Conservation (phyloP, 2,113 vertebrate genomes). For the Epinephelus lanceolatus region DNA sequence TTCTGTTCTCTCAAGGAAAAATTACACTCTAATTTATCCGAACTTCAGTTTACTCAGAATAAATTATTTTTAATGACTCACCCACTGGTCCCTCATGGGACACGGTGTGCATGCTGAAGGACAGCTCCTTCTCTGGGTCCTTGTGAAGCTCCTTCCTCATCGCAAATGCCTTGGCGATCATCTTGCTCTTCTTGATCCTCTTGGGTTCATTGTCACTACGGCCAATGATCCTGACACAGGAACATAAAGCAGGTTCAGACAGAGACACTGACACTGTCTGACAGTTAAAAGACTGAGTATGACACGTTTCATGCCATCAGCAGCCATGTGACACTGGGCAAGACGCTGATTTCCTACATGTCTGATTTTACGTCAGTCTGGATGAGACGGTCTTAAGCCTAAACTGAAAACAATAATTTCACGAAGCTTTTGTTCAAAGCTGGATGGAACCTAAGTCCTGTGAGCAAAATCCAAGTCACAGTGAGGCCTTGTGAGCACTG, state of each 20-base stretch:
- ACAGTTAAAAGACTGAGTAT: background rate
- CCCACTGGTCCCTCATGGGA: conserved; percentile 97
- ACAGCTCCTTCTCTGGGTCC: conserved; percentile 93
- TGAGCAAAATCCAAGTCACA: conserved; percentile 24
- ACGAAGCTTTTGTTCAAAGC: background rate
- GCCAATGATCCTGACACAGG: conserved; percentile 88
- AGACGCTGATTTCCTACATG: background rate
- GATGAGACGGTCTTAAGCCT: background rate
- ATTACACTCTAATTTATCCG: background rate
- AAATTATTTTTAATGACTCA: conserved; percentile 69
- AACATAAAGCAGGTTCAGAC: background rate
- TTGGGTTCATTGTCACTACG: conserved; percentile 96
- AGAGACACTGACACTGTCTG: background rate
- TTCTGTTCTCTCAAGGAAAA: background rate
- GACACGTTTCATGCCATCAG: background rate
- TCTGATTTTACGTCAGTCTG: background rate
- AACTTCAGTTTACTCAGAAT: background rate
- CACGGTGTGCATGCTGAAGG: conserved; percentile 97
- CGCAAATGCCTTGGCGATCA: conserved; percentile 99
- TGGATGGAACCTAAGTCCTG: conserved; percentile 7
- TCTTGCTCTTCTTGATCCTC: conserved; percentile 98
- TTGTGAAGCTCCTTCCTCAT: conserved; percentile 95
- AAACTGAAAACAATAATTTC: conserved; percentile 9
- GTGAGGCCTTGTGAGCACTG: conserved; percentile 10
- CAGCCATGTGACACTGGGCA: background rate